Evolutionary conservation across 2,797 vertebrate genomes (phyloP), one percentile per base, ranked within the genome.

Genomic region (Sebastes iracundus): DNA sequence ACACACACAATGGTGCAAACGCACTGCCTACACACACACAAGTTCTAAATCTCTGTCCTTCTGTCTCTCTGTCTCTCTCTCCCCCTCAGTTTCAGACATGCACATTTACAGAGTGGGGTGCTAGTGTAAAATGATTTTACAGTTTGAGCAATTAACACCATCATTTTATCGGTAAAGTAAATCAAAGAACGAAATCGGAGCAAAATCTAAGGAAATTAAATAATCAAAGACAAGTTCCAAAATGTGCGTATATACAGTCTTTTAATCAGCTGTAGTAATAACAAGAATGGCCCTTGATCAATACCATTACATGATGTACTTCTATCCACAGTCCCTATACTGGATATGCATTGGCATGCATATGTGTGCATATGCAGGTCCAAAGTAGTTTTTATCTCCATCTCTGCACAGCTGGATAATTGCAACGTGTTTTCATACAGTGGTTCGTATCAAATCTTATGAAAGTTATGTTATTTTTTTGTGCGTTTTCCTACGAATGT

Each of bases 1-100:
- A 53, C 42, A 69, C 56, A 69, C 69, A 80, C 35, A 83, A 42
- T 22, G 42, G 59, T n/a, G 61, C 72, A 56, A n/a, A 68, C 28
- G 32, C 75, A 16, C 79, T 74, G 79, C 90, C 84, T 75, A 88
- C 88, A 66, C 80, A 70, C 67, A 59, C 65, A 78, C 74, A 81
- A 75, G 82, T 35, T 75, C 60, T 12, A 1, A 56, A n/a, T 30
- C 38, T 76, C 22, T 1, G 4, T 70, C 76, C 72, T 55, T 73
- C 77, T 75, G 71, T 61, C 28, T 46, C 32, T 55, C 6, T 38
- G 35, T 38, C 35, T 38, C 35, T 62, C 14, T 62, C 14, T 84
- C 61, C 58, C 72, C 70, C 58, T 76, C 72, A 32, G 13, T 25
- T 77, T 62, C 16, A 62, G n/a, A 11, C 46, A 53, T 53, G n/a